Evolutionary conservation across 2,797 vertebrate species (phyloP).

Genomic region (Toxotes lorentzi): DNA sequence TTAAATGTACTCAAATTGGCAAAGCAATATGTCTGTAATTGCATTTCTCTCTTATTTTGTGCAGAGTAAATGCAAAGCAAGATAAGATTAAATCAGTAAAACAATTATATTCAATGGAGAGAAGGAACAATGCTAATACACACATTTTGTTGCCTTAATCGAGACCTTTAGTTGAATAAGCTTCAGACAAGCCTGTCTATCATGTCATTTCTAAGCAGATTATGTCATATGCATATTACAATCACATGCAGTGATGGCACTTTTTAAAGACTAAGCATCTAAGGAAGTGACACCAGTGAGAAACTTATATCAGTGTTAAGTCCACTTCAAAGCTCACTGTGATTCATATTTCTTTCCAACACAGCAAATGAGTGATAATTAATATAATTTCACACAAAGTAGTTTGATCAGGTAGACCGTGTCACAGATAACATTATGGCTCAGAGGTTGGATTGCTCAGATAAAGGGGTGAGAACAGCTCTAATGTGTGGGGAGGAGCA

Average conservation of each 20-base stretch:
- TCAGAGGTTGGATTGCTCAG: constrained; percentile 59
- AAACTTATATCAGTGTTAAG: constrained; percentile 13
- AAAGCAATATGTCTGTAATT: neutral
- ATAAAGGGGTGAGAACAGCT: constrained; percentile 51
- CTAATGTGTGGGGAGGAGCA: constrained; percentile 42
- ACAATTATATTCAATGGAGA: neutral
- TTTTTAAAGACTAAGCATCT: neutral
- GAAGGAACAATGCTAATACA: neutral
- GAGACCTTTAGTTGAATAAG: neutral
- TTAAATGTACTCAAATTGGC: neutral
- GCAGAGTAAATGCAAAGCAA: neutral
- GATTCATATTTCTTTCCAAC: constrained; percentile 41
- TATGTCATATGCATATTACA: neutral
- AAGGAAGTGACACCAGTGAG: neutral
- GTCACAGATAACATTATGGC: constrained; percentile 38
- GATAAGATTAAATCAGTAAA: neutral
- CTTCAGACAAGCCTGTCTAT: neutral
- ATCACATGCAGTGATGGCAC: neutral
- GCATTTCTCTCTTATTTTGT: neutral
- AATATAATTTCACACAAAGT: constrained; percentile 58
- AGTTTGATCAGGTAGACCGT: constrained; percentile 47
- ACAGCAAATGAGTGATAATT: constrained; percentile 58
- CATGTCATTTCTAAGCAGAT: neutral
- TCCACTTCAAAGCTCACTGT: constrained; percentile 9
- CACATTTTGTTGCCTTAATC: neutral